A percentile compares a stretch with the other conserved stretches of the same genome.
These are phyloP conservation scores for Arnoldichthys spilopterus DNA, from an alignment of 2,797 vertebrate species.

Conservation along the genomic window DNA sequence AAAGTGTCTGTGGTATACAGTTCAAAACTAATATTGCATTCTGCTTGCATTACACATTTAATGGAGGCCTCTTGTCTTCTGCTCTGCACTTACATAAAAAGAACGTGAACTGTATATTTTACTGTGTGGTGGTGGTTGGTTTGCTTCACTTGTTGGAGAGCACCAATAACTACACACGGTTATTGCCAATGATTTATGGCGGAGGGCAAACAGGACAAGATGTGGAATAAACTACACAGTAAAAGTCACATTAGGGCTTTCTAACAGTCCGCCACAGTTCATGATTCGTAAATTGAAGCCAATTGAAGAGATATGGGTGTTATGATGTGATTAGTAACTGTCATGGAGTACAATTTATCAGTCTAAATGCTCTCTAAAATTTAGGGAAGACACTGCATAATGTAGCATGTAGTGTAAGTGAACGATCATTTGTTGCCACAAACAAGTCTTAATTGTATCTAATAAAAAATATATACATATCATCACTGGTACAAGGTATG, in stretches of 20 bases:
- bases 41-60: background rate
- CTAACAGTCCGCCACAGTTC: background rate
- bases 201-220: conserved; percentile 6
- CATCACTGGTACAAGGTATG: background rate
- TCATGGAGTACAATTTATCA: background rate
- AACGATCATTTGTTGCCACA: background rate
- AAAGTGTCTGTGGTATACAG: background rate
- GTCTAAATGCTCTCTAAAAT: background rate
- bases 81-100: background rate
- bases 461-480: background rate
- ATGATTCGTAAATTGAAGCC: conserved; percentile 12
- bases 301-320: conserved; percentile 13
- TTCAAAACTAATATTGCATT: background rate
- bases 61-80: background rate
- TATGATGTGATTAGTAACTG: conserved; percentile 8
- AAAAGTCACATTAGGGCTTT: conserved; percentile 4
- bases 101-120: background rate
- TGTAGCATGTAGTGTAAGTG: background rate
- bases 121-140: background rate
- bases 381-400: background rate
- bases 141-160: conserved; percentile 11
- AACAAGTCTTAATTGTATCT: background rate
- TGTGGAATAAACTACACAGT: conserved; percentile 26
- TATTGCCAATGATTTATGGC: conserved; percentile 27
- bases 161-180: background rate